Evolutionary conservation across 2,113 vertebrate genomes (phyloP), one percentile per base, ranked within the genome.

Genomic region (Silurus glanis): DNA sequence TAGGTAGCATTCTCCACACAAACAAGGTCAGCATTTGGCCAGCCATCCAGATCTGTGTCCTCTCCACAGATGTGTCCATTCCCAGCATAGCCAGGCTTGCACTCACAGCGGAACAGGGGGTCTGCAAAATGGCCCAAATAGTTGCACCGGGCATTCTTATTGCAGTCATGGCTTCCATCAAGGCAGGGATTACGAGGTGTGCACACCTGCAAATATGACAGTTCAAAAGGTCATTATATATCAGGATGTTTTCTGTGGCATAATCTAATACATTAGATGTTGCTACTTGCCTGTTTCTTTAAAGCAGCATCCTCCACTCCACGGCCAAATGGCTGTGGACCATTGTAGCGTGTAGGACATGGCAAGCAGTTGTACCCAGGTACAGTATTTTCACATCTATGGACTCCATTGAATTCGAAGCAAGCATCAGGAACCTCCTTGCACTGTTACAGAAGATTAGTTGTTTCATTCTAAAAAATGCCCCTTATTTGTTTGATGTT

Each of bases 1-100:
- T 99, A 99, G 49, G 98, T 99, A 49, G 98, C 98, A 4, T 99
- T 99, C 89, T 97, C 96, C 90, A 99, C 97, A 80, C 98, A 99
- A 87, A 96, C 94, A 88, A 99, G 95, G 85, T 99, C 94, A 83
- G 97, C 93, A 12, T 99, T 99, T 89, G 98, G 98, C 98, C 98
- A 99, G 71, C 98, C 98, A 53, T 99, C 98, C 87, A 99, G 93
- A 91, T 99, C 98, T 0, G 97, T 97, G 89, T 99, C 98, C 93
- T 99, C 98, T 86, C 97, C 97, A 1, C 98, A 99, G 91, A 99
- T 99, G 23, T 98, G 95, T 69, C 98, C 98, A 1, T 99, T 99
- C 80, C 98, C 98, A 1, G 98, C 98, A 13, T 97, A 99, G 53
- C 98, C 98, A 0, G 98, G 98, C 90, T 94, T 98, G 93, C 98